phyloP scores from a whole-genome alignment of 1,140 invertebrate genomes.

The Cylas formicarius region DNA sequence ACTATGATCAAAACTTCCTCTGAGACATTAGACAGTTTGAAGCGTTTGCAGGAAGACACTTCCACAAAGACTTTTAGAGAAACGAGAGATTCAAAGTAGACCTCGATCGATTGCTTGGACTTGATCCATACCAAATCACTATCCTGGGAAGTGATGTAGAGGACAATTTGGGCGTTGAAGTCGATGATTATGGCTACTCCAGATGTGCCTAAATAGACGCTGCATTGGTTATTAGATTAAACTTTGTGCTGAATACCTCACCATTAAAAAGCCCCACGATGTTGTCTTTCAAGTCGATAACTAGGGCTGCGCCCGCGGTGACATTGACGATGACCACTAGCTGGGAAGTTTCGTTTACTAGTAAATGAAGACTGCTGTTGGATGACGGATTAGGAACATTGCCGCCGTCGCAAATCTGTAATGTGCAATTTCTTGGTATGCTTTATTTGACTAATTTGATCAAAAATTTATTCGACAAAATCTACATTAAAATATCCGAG shows the following conservation, averaged over 20 bases:
- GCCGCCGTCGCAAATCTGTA: background rate
- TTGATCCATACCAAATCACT: background rate
- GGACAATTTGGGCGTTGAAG: background rate
- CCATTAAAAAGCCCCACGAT: slow-evolving; percentile 6
- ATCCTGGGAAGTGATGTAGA: background rate
- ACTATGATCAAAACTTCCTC: background rate
- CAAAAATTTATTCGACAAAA: too few species aligned
- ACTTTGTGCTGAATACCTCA: too few species aligned
- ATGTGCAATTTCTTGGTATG: too few species aligned
- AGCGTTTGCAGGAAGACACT: background rate
- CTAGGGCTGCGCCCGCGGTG: slow-evolving; percentile 5
- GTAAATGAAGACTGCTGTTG: background rate
- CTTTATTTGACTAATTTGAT: too few species aligned
- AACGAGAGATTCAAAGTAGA: slow-evolving; percentile 2
- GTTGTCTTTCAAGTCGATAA: slow-evolving; percentile 10
- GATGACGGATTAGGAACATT: too few species aligned
- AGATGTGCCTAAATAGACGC: too few species aligned
- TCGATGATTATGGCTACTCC: slow-evolving; percentile 6
- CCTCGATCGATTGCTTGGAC: background rate
- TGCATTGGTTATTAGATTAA: too few species aligned
- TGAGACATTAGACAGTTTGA: background rate
- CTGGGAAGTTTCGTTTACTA: slow-evolving; percentile 4
- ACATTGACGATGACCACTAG: slow-evolving; percentile 7
- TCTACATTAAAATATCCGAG: too few species aligned
- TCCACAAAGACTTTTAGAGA: slow-evolving; percentile 4